Percentiles rank a stretch among this genome's conserved stretches.
These are phyloP conservation scores for Rapana venosa DNA, from an alignment of 2,888 invertebrate genomes.

Conservation along the genomic window DNA sequence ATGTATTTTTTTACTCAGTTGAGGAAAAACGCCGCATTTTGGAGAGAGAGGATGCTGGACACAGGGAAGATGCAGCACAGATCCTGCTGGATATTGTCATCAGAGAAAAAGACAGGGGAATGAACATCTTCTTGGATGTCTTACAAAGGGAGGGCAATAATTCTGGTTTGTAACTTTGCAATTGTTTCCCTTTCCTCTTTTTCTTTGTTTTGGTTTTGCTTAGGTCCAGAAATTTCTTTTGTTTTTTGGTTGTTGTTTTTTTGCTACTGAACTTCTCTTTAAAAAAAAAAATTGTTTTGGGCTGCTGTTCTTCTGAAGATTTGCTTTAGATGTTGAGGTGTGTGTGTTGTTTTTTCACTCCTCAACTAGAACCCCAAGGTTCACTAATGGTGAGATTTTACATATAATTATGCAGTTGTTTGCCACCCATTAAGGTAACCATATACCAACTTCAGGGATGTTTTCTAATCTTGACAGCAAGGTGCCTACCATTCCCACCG, in stretches of 20 bases:
- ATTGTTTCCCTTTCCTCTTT: background rate
- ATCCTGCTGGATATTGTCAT: background rate
- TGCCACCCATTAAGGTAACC: too few species aligned
- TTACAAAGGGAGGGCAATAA: background rate
- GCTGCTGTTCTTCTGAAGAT: background rate
- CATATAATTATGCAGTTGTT: too few species aligned
- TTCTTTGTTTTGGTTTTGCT: background rate
- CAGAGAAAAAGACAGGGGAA: background rate
- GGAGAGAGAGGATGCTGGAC: constrained; percentile 12
- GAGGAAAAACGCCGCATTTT: background rate
- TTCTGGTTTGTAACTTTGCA: background rate
- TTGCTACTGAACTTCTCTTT: background rate
- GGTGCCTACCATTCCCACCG: too few species aligned
- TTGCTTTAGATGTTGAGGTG: too few species aligned
- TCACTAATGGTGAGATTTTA: too few species aligned
- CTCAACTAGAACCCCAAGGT: too few species aligned
- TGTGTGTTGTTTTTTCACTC: background rate
- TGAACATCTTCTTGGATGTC: background rate
- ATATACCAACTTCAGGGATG: too few species aligned
- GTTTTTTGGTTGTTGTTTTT: background rate
- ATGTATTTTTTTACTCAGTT: background rate
- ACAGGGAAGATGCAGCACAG: background rate
- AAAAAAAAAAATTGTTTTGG: background rate
- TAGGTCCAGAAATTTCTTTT: background rate
- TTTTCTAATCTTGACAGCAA: too few species aligned